phyloP scores from a whole-genome alignment of 2,113 vertebrate species.

The Toxotes chatareus region DNA sequence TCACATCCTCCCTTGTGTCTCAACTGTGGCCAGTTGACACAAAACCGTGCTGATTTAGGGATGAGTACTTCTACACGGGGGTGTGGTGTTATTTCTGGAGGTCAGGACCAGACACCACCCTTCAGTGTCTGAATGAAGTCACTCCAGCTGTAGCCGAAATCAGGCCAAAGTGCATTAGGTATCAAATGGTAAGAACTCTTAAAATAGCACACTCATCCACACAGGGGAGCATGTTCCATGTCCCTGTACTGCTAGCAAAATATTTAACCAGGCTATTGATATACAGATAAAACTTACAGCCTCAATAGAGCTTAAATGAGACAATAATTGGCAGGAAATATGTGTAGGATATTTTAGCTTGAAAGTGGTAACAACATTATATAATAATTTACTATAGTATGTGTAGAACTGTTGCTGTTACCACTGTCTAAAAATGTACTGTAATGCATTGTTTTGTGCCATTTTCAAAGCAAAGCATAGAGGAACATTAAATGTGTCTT shows the following conservation, averaged over 20 bases:
- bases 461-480: not conserved
- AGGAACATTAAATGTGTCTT: not conserved
- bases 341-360: not conserved
- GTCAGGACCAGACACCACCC: constrained; percentile 44
- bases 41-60: constrained; percentile 50
- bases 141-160: constrained; percentile 64
- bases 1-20: constrained; percentile 58
- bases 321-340: not conserved
- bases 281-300: not conserved
- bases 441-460: not conserved
- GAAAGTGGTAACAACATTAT: not conserved
- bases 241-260: not conserved
- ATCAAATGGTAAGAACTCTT: constrained; percentile 61
- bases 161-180: constrained; percentile 57
- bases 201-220: constrained; percentile 59
- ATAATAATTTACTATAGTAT: not conserved
- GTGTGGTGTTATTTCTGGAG: constrained; percentile 68
- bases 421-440: not conserved
- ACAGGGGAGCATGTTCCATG: constrained; percentile 18
- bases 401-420: not conserved
- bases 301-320: not conserved
- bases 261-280: not conserved
- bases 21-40: constrained; percentile 53
- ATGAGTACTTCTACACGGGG: constrained; percentile 39
- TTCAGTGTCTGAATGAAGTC: constrained; percentile 60